These are phyloP conservation scores for Dreissena polymorpha DNA, from an alignment of 1,140 invertebrate species.

Conservation along the genomic window DNA sequence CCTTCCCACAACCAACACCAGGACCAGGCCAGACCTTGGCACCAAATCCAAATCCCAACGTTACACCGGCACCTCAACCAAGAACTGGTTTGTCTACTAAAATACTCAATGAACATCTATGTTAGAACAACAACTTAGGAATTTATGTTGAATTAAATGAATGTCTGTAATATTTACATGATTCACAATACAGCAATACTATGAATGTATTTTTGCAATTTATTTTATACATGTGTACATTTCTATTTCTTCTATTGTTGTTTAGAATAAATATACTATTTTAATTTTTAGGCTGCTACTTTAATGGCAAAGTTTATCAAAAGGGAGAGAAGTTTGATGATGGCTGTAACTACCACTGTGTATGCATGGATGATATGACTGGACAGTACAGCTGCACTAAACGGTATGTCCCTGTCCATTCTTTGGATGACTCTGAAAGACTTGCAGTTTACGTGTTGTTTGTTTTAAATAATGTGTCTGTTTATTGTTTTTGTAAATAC, in stretches of 20 bases:
- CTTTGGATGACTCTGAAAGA: neutral
- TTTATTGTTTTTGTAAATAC: too few relatives aligned
- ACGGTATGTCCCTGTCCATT: slow-evolving; percentile 34
- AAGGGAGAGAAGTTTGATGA: slow-evolving; percentile 66
- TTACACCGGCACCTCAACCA: slow-evolving; percentile 33
- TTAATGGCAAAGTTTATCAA: slow-evolving; percentile 61
- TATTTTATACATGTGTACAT: too few relatives aligned
- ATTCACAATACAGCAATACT: too few relatives aligned
- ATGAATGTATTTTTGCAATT: too few relatives aligned
- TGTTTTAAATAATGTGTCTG: too few relatives aligned
- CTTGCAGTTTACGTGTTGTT: too few relatives aligned
- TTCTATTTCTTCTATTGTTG: too few relatives aligned
- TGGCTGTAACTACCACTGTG: slow-evolving; percentile 63
- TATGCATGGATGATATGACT: slow-evolving; percentile 63
- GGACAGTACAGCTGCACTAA: slow-evolving; percentile 67
- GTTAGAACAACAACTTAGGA: too few relatives aligned
- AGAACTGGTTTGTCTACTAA: slow-evolving; percentile 37
- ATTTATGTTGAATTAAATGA: too few relatives aligned
- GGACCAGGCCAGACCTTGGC: slow-evolving; percentile 34
- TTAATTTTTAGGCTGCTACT: slow-evolving; percentile 62
- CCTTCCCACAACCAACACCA: slow-evolving; percentile 40
- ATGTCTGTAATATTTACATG: too few relatives aligned
- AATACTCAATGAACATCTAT: neutral
- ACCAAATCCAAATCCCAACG: slow-evolving; percentile 30
- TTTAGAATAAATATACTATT: too few relatives aligned